Percentiles rank a stretch among this genome's conserved stretches.
phyloP scores from a whole-genome alignment of 2,113 vertebrate genomes.

The Aleadryas rufinucha region DNA sequence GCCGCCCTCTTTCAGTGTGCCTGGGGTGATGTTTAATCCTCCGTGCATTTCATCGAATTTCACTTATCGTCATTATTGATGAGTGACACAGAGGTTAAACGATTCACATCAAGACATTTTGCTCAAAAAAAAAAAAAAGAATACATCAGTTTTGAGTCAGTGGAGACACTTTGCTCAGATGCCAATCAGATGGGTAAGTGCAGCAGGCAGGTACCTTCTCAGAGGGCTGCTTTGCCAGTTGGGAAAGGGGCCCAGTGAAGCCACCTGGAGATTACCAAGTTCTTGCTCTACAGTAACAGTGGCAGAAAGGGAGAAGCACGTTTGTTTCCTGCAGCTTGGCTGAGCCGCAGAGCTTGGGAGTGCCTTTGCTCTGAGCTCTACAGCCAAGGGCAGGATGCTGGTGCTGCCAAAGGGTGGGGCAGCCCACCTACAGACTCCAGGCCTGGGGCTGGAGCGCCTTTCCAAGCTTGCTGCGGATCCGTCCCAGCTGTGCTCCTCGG shows the following conservation, averaged over 20 bases:
- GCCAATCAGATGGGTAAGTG: background rate
- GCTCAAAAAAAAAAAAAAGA: background rate
- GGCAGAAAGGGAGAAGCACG: background rate
- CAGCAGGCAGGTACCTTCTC: background rate
- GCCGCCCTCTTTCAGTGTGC: background rate
- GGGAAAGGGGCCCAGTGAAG: background rate
- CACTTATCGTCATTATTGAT: constrained; percentile 59
- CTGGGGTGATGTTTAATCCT: constrained; percentile 57
- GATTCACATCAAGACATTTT: background rate
- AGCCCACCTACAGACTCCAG: constrained; percentile 55
- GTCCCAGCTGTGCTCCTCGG: background rate
- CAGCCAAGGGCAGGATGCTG: constrained; percentile 35
- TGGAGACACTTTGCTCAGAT: background rate
- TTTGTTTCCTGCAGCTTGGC: constrained; percentile 10
- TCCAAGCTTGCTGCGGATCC: background rate
- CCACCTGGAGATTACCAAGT: constrained; percentile 2
- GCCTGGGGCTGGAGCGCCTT: background rate
- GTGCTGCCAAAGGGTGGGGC: constrained; percentile 38
- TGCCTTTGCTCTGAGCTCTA: background rate
- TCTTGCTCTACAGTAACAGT: background rate
- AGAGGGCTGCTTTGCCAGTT: background rate
- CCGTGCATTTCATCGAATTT: constrained; percentile 27
- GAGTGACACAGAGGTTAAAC: constrained; percentile 53
- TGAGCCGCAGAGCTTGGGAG: background rate
- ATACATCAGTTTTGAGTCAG: background rate